phyloP scores from a whole-genome alignment of 2,797 vertebrate species.

The Falco naumanni region DNA sequence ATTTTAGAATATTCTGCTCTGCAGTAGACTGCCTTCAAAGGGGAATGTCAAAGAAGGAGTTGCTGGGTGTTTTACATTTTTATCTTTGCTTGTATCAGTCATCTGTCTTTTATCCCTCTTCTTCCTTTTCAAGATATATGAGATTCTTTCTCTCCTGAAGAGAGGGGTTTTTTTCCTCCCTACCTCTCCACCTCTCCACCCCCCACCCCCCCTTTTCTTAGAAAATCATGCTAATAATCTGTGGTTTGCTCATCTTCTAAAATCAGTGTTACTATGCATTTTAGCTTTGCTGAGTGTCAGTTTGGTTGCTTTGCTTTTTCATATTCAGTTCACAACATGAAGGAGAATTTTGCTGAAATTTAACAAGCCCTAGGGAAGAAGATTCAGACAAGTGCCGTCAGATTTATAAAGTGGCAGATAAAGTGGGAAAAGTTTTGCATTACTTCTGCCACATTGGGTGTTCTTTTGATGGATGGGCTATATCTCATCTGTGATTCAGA shows the following conservation, averaged over 20 bases:
- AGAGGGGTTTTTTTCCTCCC: background rate
- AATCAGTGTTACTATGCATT: conserved; percentile 48
- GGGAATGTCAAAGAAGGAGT: background rate
- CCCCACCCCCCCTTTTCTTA: background rate
- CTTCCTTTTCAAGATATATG: background rate
- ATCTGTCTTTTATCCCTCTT: background rate
- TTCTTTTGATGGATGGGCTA: conserved; percentile 38
- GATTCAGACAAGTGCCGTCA: conserved; percentile 67
- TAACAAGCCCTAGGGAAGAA: conserved; percentile 63
- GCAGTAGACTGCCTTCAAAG: background rate
- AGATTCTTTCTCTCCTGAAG: background rate
- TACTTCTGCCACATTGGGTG: conserved; percentile 31
- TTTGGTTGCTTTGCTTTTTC: conserved; percentile 43
- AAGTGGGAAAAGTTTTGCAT: conserved; percentile 64
- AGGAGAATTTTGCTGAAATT: conserved; percentile 70
- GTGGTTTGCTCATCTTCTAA: conserved; percentile 50
- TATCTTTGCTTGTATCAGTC: conserved; percentile 17
- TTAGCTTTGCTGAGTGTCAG: conserved; percentile 59
- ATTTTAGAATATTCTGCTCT: conserved; percentile 53
- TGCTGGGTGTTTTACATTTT: conserved; percentile 22
- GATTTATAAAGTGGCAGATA: conserved; percentile 64
- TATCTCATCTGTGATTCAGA: conserved; percentile 22
- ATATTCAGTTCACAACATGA: conserved; percentile 64
- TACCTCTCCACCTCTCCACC: no score
- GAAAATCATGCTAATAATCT: conserved; percentile 16